These are phyloP conservation scores for Pomacea maculata DNA, from an alignment of 1,140 invertebrate genomes.

Conservation along the genomic window DNA sequence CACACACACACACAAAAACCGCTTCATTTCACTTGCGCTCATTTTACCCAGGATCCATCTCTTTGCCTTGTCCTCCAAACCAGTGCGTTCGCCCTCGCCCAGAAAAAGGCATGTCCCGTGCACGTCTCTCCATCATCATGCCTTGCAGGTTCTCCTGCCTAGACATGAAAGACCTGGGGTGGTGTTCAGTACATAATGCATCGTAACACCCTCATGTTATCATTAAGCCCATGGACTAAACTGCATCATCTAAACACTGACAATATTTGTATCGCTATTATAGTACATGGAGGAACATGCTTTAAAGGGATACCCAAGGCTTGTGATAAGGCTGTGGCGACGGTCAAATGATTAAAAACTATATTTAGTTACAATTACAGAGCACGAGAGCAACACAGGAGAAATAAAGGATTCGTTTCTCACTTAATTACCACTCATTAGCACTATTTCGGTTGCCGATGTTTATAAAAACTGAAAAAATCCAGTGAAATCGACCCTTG, in stretches of 20 bases:
- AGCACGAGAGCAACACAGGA: too few species aligned
- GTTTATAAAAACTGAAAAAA: too few species aligned
- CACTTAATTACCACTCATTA: too few species aligned
- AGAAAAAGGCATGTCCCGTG: slow-evolving; percentile 18
- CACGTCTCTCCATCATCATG: slow-evolving; percentile 3
- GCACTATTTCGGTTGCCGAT: too few species aligned
- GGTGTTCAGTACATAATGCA: too few species aligned
- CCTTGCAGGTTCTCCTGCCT: not conserved
- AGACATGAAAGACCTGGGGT: not conserved
- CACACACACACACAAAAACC: not conserved
- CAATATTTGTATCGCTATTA: not conserved
- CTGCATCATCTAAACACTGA: not conserved
- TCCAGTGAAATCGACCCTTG: too few species aligned
- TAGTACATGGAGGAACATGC: not conserved
- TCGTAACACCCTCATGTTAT: too few species aligned
- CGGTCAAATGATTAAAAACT: too few species aligned
- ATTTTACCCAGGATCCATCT: slow-evolving; percentile 3
- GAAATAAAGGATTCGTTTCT: too few species aligned
- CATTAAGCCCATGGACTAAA: too few species aligned
- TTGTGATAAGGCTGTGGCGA: too few species aligned
- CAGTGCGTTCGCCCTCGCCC: slow-evolving; percentile 5
- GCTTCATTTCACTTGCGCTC: not conserved
- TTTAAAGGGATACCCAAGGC: not conserved
- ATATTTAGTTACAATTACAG: too few species aligned
- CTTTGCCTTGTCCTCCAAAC: slow-evolving; percentile 17